Evolutionary conservation across 2,113 vertebrate species (phyloP).

Genomic region (Stegostoma tigrinum): DNA sequence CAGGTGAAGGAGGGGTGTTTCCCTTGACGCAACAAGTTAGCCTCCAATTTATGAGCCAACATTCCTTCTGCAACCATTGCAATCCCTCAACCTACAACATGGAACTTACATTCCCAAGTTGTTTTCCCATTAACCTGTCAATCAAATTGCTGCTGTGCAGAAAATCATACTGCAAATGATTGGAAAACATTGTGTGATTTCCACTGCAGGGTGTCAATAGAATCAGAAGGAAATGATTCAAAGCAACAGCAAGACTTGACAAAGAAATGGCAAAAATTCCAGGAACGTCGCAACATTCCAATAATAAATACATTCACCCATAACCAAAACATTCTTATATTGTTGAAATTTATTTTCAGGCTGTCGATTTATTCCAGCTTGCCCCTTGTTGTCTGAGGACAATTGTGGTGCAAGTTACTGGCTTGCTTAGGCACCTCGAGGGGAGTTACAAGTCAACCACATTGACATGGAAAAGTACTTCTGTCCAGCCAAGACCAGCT

Average conservation of each 20-base stretch:
- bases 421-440: neutral
- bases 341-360: neutral
- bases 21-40: neutral
- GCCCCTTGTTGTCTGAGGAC: neutral
- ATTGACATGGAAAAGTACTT: neutral
- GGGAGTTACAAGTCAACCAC: neutral
- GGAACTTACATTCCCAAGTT: neutral
- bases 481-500: neutral
- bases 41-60: neutral
- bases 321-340: constrained; percentile 42
- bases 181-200: neutral
- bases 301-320: constrained; percentile 47
- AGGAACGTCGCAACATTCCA: constrained; percentile 43
- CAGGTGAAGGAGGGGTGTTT: neutral
- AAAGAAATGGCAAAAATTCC: constrained; percentile 30
- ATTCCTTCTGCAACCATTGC: no score
- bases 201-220: neutral
- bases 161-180: no score
- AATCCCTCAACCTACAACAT: no score
- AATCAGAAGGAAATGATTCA: neutral
- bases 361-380: neutral
- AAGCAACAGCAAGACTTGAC: neutral
- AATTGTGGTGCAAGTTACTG: neutral
- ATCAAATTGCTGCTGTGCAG: neutral
- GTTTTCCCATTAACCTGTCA: neutral